Base-by-base conservation (phyloP, 2,888 invertebrate genomes). In the Ischnura elegans region DNA sequence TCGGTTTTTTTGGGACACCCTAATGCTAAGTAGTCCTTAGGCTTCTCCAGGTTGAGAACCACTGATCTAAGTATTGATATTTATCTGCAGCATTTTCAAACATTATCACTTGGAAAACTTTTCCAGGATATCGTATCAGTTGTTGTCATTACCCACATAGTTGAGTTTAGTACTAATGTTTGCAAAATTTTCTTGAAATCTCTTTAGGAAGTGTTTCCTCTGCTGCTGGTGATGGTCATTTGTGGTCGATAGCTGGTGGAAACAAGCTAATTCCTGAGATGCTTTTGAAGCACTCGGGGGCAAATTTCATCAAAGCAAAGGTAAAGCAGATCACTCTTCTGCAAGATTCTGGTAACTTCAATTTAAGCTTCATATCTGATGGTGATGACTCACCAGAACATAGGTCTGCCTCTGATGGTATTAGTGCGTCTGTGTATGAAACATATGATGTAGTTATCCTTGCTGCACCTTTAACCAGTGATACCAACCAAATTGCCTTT, bases 181-280 rank as follows among this genome's bases (percentile, higher is more conserved):
- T n/a, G n/a, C n/a, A n/a, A n/a, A n/a, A n/a, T n/a, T n/a, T n/a
- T n/a, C n/a, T n/a, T 61, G 25, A 25, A 5, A 25, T 36, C 36
- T 87, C 95, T 95, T 51, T 95, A 96, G 96, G 97, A 93, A 95
- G 95, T 94, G 96, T 97, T 0, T 96, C 97, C 1, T 94, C 97
- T 93, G 97, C 97, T 93, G 97, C 97, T 21, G 96, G 96, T 25
- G 96, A 96, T 46, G 95, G 95, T 46, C 96, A 96, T 29, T 95
- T 97, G 84, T 97, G 97, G 97, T 95, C 97, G 43, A 96, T 97
- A 8, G 95, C 96, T 94, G 97, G 97, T 87, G 97, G 97, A 87
- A 97, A 97, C 95, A 96, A 96, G 94, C 95, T 95, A 94, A 96
- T 97, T 19, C 95, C 96, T 6, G 95, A 95, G 94, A 94, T 95